These are phyloP conservation scores for Drosophila hamatofila DNA, from an alignment of 2,888 invertebrate species.

Conservation along the genomic window DNA sequence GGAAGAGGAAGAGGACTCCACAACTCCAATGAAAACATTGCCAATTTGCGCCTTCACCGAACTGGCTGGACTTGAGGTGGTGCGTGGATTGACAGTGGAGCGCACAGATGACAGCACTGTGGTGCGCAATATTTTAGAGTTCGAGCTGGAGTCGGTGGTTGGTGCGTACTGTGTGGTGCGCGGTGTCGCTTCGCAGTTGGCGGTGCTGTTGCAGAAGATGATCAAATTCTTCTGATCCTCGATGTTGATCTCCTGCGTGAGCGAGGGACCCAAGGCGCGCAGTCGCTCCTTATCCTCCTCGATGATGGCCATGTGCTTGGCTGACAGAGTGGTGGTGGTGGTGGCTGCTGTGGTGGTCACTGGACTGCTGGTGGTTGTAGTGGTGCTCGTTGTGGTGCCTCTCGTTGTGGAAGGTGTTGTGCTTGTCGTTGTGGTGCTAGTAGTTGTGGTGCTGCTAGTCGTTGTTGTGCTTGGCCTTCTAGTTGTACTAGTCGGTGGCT, in stretches of 20 bases:
- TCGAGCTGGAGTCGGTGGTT: constrained; percentile 84
- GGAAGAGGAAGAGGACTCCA: constrained; percentile 53
- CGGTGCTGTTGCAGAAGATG: constrained; percentile 84
- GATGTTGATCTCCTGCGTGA: constrained; percentile 77
- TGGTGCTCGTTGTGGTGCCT: constrained; percentile 27
- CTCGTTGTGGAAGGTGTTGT: constrained; percentile 32
- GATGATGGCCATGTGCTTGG: constrained; percentile 61
- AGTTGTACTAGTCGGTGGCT: constrained; percentile 12
- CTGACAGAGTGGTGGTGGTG: constrained; percentile 21
- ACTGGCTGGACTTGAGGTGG: constrained; percentile 35
- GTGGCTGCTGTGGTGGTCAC: constrained; percentile 27
- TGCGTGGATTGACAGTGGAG: constrained; percentile 82
- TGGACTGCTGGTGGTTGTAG: constrained; percentile 32
- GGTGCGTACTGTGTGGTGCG: constrained; percentile 62
- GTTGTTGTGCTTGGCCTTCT: constrained; percentile 3
- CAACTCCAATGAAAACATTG: constrained; percentile 53
- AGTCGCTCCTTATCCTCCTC: constrained; percentile 77
- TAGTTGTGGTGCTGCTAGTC: constrained; percentile 27
- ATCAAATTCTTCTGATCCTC: constrained; percentile 83
- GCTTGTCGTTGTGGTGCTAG: constrained; percentile 24
- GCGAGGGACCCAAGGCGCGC: constrained; percentile 75
- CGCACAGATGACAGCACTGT: constrained; percentile 86
- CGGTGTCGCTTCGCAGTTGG: constrained; percentile 69
- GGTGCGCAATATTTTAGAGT: constrained; percentile 86
- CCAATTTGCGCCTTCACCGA: neutral